Percentiles rank a stretch among this genome's conserved stretches.
phyloP scores from a whole-genome alignment of 2,113 vertebrate genomes.

The Macaca nemestrina region DNA sequence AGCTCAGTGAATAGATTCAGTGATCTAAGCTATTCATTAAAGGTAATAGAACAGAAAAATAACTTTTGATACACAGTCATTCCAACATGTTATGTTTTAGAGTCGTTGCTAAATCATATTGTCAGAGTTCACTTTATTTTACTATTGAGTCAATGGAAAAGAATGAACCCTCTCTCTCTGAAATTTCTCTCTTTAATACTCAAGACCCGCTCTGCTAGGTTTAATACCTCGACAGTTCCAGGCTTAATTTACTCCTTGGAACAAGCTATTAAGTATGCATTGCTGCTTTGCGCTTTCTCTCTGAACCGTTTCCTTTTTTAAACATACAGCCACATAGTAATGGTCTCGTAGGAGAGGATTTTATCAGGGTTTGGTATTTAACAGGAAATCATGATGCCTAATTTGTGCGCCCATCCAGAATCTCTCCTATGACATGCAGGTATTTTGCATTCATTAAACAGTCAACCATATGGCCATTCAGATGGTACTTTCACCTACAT shows the following conservation, averaged over 20 bases:
- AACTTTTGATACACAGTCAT: constrained; percentile 76
- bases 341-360: constrained; percentile 65
- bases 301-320: constrained; percentile 72
- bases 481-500: constrained; percentile 45
- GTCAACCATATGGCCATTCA: constrained; percentile 62
- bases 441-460: constrained; percentile 56
- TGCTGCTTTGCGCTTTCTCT: constrained; percentile 67
- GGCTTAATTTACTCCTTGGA: constrained; percentile 80
- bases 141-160: constrained; percentile 74
- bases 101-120: constrained; percentile 82
- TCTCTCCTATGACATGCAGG: constrained; percentile 41
- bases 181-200: constrained; percentile 70
- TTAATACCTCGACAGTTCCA: constrained; percentile 76
- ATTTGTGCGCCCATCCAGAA: constrained; percentile 66
- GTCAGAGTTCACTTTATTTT: constrained; percentile 82
- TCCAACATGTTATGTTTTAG: constrained; percentile 79
- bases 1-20: constrained; percentile 72
- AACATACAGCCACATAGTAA: constrained; percentile 67
- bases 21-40: constrained; percentile 83
- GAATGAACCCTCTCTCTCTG: constrained; percentile 79
- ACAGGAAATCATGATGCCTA: constrained; percentile 66
- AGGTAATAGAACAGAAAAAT: constrained; percentile 85
- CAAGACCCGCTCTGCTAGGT: constrained; percentile 74
- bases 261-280: constrained; percentile 76
- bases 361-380: constrained; percentile 73